These are phyloP conservation scores for Mus musculus DNA, from an alignment of 2,113 vertebrate species.

Conservation along the genomic window DNA sequence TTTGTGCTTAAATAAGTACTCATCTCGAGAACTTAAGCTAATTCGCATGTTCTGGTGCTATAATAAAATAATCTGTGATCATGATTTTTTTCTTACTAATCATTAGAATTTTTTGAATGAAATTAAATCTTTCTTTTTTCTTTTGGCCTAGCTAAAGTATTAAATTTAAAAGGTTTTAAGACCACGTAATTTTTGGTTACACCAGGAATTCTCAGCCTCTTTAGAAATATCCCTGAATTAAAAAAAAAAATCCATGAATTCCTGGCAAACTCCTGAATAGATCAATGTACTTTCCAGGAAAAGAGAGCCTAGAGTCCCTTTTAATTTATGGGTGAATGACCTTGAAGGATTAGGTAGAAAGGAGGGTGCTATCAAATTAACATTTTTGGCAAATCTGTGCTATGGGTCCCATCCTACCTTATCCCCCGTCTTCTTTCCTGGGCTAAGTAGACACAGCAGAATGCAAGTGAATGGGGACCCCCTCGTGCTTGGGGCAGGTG, in stretches of 20 bases:
- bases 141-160: conserved; percentile 38
- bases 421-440: not conserved
- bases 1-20: not conserved
- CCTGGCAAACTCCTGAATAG: conserved; percentile 23
- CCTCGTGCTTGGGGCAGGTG: not conserved
- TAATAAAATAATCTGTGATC: conserved; percentile 9
- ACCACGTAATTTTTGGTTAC: conserved; percentile 2
- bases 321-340: not conserved
- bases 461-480: not conserved
- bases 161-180: conserved; percentile 53
- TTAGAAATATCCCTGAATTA: conserved; percentile 51
- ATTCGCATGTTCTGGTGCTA: conserved; percentile 29
- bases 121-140: conserved; percentile 33
- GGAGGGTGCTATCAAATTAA: accelerated
- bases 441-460: not conserved
- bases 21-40: not conserved
- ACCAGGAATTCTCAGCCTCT: conserved; percentile 80
- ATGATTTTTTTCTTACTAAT: conserved; percentile 54
- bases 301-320: not conserved
- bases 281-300: not conserved
- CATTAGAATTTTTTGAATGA: conserved; percentile 22
- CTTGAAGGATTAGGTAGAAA: not conserved
- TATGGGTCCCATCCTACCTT: not conserved
- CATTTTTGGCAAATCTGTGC: not conserved
- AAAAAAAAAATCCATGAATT: not conserved